Base-by-base conservation (phyloP, 92 coral and sea anemone genomes). In the Epizoanthus stellaris region DNA sequence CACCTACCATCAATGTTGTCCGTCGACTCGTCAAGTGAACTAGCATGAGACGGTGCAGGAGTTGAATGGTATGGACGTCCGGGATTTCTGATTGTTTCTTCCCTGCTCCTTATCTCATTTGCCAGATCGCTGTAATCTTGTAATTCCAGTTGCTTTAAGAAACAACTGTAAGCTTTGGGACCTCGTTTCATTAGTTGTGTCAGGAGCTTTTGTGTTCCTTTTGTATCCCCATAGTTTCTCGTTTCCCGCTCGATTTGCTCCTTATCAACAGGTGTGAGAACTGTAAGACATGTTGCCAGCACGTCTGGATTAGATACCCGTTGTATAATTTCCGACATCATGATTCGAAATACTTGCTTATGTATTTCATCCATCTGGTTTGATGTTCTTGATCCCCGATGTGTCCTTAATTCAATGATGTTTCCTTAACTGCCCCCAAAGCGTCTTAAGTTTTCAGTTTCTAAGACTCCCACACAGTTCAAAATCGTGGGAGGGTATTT, bases 141-240 rank as follows among this genome's bases (percentile, higher is more conserved):
- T 0, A 0, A 1, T 11, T 3, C 23, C 59, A 77, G 13, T 19
- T 4, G 5, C 12, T 5, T 38, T 6, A 77, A 38, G 14, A 77
- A 77, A 12, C 17, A 25, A 1, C 1, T 6, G 19, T 17, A 77
- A 43, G 82, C 82, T 0, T 40, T 39, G 47, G 20, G 30, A 23
- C 82, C 82, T 39, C 82, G 82, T 56, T 77, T 77, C 56, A 38
- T 61, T 10, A 77, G 82, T 36, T 57, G 59, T 17, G n/a, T 17
- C 19, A 77, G 16, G 63, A 77, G 82, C 40, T 61, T 57, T 4
- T 42, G n/a, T 60, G 82, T 19, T 77, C 59, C 82, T 39, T 40
- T 43, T 0, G 6, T 61, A 17, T 12, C 19, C 6, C 82, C 82
- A 10, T 21, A 0, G 25, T 60, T 61, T 3, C 1, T 40, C 14